Percentiles rank a stretch among this genome's conserved stretches.
phyloP scores from a whole-genome alignment of 1,140 invertebrate genomes.

The Conopomorpha cramerella region DNA sequence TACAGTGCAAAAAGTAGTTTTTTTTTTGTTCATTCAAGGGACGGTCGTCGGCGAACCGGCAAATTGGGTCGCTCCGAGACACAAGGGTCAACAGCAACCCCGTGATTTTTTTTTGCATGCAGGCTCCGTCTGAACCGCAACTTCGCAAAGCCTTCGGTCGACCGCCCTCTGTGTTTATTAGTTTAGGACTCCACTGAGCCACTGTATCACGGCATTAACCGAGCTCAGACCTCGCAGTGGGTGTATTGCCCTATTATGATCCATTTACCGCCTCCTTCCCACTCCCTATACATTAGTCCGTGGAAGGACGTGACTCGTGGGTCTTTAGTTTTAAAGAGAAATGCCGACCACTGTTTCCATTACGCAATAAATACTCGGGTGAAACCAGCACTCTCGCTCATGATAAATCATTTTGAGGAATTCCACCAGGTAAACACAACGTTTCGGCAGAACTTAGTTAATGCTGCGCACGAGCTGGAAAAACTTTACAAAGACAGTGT shows the following conservation, averaged over 20 bases:
- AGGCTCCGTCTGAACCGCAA: constrained; percentile 37
- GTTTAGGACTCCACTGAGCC: constrained; percentile 46
- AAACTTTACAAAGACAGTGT: neutral
- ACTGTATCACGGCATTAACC: neutral
- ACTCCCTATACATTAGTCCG: neutral
- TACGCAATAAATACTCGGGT: neutral
- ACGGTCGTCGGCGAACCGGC: constrained; percentile 6
- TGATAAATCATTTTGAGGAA: neutral
- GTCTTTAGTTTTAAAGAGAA: neutral
- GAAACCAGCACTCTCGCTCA: neutral
- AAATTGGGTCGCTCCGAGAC: constrained; percentile 16
- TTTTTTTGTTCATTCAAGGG: constrained; percentile 18
- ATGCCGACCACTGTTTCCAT: neutral
- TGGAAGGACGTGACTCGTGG: neutral
- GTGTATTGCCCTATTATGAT: neutral
- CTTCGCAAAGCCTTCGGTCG: constrained; percentile 12
- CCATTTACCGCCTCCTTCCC: neutral
- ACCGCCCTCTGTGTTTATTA: constrained; percentile 29
- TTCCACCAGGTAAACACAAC: neutral
- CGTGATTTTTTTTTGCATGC: constrained; percentile 21
- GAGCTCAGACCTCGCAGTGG: neutral
- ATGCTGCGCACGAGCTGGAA: no score
- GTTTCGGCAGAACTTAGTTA: neutral
- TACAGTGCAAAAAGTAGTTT: constrained; percentile 17
- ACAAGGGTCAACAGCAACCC: constrained; percentile 15